Evolutionary conservation across 2,113 vertebrate species (phyloP).

Genomic region (Corythoichthys haematopterus): DNA sequence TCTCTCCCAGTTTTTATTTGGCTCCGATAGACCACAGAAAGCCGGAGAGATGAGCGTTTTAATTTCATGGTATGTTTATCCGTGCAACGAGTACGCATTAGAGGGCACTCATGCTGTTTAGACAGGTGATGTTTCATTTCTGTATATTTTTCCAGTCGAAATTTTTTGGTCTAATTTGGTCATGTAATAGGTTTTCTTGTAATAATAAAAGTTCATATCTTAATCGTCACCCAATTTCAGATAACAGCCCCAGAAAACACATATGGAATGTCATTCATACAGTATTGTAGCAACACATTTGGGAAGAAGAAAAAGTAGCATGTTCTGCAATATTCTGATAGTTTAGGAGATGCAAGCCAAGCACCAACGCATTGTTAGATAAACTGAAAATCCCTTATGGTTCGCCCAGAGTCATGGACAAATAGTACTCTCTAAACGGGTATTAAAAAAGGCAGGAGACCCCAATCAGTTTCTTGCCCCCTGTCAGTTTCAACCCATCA

Average conservation of each 20-base stretch:
- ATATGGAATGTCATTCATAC: not conserved
- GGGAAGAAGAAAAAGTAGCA: conserved; percentile 2
- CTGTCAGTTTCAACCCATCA: conserved; percentile 35
- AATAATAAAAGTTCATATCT: too few species aligned
- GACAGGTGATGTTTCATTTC: too few species aligned
- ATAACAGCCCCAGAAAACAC: not conserved
- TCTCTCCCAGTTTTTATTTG: too few species aligned
- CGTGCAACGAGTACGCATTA: too few species aligned
- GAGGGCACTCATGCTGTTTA: too few species aligned
- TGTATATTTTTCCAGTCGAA: too few species aligned
- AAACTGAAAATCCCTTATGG: conserved; percentile 6
- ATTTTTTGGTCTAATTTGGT: too few species aligned
- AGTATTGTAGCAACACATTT: not conserved
- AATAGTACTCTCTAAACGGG: conserved; percentile 8
- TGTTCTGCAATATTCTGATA: not conserved
- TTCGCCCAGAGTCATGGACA: conserved; percentile 7
- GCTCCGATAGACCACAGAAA: too few species aligned
- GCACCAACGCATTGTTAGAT: conserved; percentile 2
- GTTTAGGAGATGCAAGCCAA: not conserved
- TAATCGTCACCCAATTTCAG: too few species aligned
- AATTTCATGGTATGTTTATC: too few species aligned
- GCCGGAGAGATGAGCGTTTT: too few species aligned
- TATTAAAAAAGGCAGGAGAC: conserved; percentile 11
- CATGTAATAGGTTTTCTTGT: too few species aligned
- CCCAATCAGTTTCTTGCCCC: conserved; percentile 23